Conservation (phyloP, 2,113 vertebrate genomes). For the Xiphophorus hellerii region DNA sequence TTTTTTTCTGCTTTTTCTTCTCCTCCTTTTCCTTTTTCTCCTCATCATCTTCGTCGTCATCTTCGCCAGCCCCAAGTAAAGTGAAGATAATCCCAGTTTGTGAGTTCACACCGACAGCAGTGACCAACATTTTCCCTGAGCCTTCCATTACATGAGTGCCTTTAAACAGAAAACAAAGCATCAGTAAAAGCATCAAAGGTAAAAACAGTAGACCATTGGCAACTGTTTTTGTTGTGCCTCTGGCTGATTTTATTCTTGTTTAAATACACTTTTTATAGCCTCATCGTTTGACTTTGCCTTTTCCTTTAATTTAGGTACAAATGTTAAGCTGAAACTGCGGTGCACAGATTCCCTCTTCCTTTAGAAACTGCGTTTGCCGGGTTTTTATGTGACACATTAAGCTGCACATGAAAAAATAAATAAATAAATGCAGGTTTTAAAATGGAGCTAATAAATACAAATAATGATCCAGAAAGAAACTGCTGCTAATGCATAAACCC, state of each 20-base stretch:
- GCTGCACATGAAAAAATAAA: slow-evolving; percentile 3
- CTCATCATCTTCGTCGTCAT: slow-evolving; percentile 93
- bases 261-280: slow-evolving; percentile 1
- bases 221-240: neutral
- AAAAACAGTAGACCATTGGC: neutral
- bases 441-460: slow-evolving; percentile 37
- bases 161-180: slow-evolving; percentile 67
- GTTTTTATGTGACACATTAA: slow-evolving; percentile 26
- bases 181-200: slow-evolving; percentile 17
- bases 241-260: neutral
- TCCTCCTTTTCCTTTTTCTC: slow-evolving; percentile 91
- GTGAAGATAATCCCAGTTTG: slow-evolving; percentile 99
- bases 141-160: slow-evolving; percentile 99
- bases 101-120: slow-evolving; percentile 96
- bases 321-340: slow-evolving; percentile 24
- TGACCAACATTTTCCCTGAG: slow-evolving; percentile 98
- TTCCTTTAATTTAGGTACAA: slow-evolving; percentile 1
- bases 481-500: slow-evolving; percentile 38
- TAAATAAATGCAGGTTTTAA: slow-evolving; percentile 30
- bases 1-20: slow-evolving; percentile 96
- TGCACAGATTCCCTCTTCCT: no score
- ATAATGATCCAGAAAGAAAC: slow-evolving; percentile 20
- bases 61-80: slow-evolving; percentile 89
- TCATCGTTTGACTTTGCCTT: neutral
- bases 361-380: slow-evolving; percentile 15